Conservation (phyloP, 2,797 vertebrate genomes). For the Adelosebastes latens region DNA sequence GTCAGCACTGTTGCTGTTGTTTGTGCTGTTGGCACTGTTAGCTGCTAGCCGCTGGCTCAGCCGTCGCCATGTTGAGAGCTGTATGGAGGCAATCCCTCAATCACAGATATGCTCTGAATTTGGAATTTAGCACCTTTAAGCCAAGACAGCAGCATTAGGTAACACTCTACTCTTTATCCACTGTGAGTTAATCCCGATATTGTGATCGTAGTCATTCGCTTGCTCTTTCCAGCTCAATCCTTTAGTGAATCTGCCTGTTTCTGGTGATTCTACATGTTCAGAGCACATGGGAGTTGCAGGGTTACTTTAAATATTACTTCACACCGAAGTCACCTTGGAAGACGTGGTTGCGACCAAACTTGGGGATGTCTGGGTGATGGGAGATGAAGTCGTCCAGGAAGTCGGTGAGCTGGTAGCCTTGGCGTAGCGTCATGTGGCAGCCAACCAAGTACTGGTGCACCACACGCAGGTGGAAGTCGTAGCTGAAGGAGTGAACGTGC, state of each 20-base stretch:
- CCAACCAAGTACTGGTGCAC: conserved; percentile 96
- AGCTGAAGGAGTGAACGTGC: conserved; percentile 99
- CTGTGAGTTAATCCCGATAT: background rate
- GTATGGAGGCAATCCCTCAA: background rate
- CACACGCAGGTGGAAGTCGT: conserved; percentile 97
- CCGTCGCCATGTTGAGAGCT: background rate
- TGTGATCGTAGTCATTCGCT: background rate
- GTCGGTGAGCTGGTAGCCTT: conserved; percentile 95
- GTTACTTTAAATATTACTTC: background rate
- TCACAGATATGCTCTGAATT: background rate
- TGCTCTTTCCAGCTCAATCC: background rate
- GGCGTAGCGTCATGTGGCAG: conserved; percentile 92
- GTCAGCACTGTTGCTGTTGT: no score
- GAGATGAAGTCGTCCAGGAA: conserved; percentile 97
- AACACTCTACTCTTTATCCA: background rate
- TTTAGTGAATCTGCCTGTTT: background rate
- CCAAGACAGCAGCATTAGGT: background rate
- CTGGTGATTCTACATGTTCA: background rate
- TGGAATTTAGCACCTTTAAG: background rate
- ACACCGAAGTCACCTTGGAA: conserved; percentile 87
- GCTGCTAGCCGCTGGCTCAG: background rate
- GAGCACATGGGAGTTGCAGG: background rate
- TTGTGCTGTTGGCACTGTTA: background rate
- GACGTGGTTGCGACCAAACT: conserved; percentile 96
- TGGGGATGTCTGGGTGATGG: conserved; percentile 95